Evolutionary conservation across 35 echinoderm and acorn worm genomes (phyloP).

Genomic region (Ophiothrix spiculata): DNA sequence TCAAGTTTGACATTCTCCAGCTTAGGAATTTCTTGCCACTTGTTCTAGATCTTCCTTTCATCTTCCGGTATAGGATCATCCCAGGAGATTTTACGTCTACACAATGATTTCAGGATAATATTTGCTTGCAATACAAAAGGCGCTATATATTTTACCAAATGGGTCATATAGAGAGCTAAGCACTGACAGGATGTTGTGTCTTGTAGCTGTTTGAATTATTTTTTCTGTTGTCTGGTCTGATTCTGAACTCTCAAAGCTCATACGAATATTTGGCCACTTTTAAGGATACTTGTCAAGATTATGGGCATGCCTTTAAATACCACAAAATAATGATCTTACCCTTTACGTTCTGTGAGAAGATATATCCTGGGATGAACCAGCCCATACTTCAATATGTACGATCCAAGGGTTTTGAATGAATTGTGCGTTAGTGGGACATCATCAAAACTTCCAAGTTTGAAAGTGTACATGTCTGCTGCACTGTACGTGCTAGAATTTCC

Average conservation of each 20-base stretch:
- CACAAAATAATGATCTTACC: too few relatives aligned
- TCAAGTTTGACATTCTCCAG: conserved; percentile 34
- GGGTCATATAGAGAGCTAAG: conserved; percentile 57
- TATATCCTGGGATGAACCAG: too few relatives aligned
- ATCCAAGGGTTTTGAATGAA: too few relatives aligned
- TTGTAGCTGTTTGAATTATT: conserved; percentile 28
- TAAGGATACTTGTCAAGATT: too few relatives aligned
- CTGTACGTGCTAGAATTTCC: too few relatives aligned
- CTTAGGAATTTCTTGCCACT: conserved; percentile 51
- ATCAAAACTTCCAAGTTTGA: too few relatives aligned
- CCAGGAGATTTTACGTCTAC: conserved; percentile 35
- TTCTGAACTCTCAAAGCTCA: conserved; percentile 58
- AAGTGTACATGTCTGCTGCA: too few relatives aligned
- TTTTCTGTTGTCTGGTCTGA: conserved; percentile 13
- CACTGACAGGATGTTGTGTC: conserved; percentile 24
- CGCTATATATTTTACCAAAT: conserved; percentile 30
- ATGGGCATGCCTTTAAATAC: too few relatives aligned
- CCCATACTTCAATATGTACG: too few relatives aligned
- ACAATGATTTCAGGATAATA: conserved; percentile 55
- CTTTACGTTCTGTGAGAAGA: too few relatives aligned
- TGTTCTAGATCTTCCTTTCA: conserved; percentile 21
- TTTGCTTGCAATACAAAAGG: conserved; percentile 54
- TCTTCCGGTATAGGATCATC: conserved; percentile 52
- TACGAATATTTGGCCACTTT: too few relatives aligned
- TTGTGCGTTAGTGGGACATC: too few relatives aligned